Evolutionary conservation across 2,113 vertebrate species (phyloP).

Genomic region (Camarhynchus parvulus): DNA sequence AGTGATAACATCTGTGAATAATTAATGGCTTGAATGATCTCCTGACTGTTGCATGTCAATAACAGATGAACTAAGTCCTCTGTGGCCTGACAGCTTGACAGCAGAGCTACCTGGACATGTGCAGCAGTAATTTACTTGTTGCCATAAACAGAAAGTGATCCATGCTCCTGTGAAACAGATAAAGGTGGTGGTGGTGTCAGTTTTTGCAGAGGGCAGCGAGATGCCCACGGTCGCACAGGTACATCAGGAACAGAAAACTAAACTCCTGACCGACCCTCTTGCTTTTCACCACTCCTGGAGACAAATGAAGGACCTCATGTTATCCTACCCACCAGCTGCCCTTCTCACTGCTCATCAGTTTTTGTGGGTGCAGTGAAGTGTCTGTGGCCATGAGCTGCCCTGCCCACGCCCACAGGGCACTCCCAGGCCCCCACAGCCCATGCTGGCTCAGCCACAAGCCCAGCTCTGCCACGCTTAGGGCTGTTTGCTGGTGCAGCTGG

Average conservation of each 20-base stretch:
- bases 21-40: neutral
- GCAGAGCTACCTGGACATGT: neutral
- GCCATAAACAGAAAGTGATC: neutral
- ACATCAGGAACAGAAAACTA: neutral
- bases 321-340: neutral
- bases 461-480: neutral
- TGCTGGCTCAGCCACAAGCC: neutral
- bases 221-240: neutral
- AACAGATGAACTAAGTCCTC: neutral
- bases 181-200: rapidly evolving
- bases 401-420: rapidly evolving
- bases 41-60: neutral
- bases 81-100: neutral
- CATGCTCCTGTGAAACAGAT: neutral
- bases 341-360: neutral
- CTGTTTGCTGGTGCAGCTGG: neutral
- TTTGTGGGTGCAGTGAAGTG: neutral
- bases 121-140: neutral
- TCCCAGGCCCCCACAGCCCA: neutral
- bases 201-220: neutral
- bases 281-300: neutral
- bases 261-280: neutral
- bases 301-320: neutral
- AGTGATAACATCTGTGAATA: slow-evolving; percentile 34
- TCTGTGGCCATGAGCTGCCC: neutral